Conservation (phyloP, 1,140 invertebrate genomes). For the Campodea augens region DNA sequence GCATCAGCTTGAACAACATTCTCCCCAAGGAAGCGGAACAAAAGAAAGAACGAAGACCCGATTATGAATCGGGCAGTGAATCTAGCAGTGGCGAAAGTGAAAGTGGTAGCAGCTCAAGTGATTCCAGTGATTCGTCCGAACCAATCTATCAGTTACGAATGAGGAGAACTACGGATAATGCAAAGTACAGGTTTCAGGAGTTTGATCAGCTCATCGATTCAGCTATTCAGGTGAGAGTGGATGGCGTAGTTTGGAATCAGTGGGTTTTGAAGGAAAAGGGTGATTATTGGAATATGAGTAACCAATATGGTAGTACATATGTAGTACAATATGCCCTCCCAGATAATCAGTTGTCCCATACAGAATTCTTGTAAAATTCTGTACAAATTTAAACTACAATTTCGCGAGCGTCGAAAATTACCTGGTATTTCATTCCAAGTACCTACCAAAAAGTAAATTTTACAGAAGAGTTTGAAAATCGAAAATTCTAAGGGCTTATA, state of each 20-base stretch:
- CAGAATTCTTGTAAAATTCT: too few relatives aligned
- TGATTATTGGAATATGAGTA: too few relatives aligned
- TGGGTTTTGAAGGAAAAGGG: background rate
- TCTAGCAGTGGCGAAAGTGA: constrained; percentile 3
- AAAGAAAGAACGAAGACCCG: constrained; percentile 14
- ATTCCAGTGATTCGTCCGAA: constrained; percentile 26
- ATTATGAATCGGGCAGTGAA: constrained; percentile 3
- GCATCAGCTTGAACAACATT: constrained; percentile 56
- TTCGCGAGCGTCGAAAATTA: too few relatives aligned
- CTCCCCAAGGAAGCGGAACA: constrained; percentile 24
- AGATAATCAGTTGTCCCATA: too few relatives aligned
- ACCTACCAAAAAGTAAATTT: too few relatives aligned
- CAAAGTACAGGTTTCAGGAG: constrained; percentile 73
- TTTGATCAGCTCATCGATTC: constrained; percentile 87
- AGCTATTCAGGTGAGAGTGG: constrained; percentile 48
- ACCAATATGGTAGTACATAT: too few relatives aligned
- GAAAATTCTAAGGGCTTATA: too few relatives aligned
- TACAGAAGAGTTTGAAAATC: too few relatives aligned
- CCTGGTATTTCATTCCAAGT: too few relatives aligned
- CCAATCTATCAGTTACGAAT: constrained; percentile 64
- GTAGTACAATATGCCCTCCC: too few relatives aligned
- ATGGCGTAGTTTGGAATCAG: constrained; percentile 12
- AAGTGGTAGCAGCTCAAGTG: constrained; percentile 4
- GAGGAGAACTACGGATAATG: constrained; percentile 40
- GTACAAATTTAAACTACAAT: too few relatives aligned